Percentiles rank a stretch among this genome's conserved stretches.
These are phyloP conservation scores for Ophion ventricosus DNA, from an alignment of 2,888 invertebrate species.

Conservation along the genomic window DNA sequence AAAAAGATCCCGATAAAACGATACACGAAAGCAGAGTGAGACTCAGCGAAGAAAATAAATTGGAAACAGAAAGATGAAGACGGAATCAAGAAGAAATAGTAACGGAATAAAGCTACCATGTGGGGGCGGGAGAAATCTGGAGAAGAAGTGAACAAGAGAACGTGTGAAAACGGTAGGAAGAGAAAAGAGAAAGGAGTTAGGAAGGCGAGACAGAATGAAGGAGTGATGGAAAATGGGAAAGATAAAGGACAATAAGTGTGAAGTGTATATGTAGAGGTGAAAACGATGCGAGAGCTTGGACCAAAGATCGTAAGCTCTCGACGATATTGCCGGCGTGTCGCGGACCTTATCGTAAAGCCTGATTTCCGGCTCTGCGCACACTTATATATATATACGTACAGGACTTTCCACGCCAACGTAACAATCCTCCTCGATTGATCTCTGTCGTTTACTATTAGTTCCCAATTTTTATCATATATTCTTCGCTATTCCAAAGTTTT, in stretches of 20 bases:
- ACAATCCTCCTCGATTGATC: not conserved
- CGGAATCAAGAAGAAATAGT: too few species aligned
- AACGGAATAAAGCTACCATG: not conserved
- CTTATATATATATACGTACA: not conserved
- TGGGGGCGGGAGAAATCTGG: not conserved
- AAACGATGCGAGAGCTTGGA: conserved; percentile 53
- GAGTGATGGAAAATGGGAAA: conserved; percentile 8
- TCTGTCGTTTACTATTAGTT: too few species aligned
- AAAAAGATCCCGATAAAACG: conserved; percentile 10
- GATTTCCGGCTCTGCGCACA: conserved; percentile 60
- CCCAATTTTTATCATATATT: too few species aligned
- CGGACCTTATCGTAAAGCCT: conserved; percentile 68
- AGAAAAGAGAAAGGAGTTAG: not conserved
- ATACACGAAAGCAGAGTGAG: not conserved
- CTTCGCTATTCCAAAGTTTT: too few species aligned
- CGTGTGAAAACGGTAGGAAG: not conserved
- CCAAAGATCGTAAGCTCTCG: conserved; percentile 66
- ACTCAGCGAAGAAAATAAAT: not conserved
- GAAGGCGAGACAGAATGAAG: not conserved
- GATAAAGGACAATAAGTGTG: conserved; percentile 10
- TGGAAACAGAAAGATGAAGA: not conserved
- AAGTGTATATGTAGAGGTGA: conserved; percentile 31
- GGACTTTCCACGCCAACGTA: conserved; percentile 23
- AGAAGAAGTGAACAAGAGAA: not conserved
- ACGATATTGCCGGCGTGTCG: conserved; percentile 68